Evolutionary conservation across 1,140 invertebrate genomes (phyloP), one percentile per base, ranked within the genome.

Genomic region (Microplitis demolitor): DNA sequence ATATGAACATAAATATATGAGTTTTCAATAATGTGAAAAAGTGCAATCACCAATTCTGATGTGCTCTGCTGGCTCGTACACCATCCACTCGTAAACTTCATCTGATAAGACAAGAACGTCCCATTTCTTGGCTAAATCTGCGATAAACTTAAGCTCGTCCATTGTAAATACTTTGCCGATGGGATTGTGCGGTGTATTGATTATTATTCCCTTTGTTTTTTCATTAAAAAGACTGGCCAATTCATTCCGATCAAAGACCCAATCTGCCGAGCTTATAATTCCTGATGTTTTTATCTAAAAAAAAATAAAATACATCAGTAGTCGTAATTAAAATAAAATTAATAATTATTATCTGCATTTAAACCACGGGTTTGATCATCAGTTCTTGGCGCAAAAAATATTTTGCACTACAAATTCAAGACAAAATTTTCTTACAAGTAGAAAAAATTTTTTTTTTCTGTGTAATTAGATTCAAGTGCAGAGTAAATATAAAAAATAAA

Each of bases 51-150:
- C 94, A 72, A 98, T 98, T 81, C 96, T 90, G 71, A 97, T 91
- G 87, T 99, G 98, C 82, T 96, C 89, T 56, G 91, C 88, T 1
- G 93, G 93, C 80, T 94, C 90, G 82, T 95, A 99, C 16, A 97
- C 93, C 78, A 99, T 91, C 95, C 97, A 99, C 87, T 99, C 98
- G 77, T 99, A 99, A 1, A 99, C 98, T 87, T 99, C 98, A 88
- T 99, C 98, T 5, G 96, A 93, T 24, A 99, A 88, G 69, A 96
- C 97, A 4, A 99, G 86, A 4, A 94, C 92, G 85, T 99, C 93
- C 90, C 96, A 93, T 83, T 99, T 97, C 79, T 94, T 95, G 80
- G 96, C 98, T 53, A 99, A 87, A 78, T 92, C 82, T 0, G 95
- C 97, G 78, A 99, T 96, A 66, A 92, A 86, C 76, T 94, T 88